phyloP scores from a whole-genome alignment of 2,113 vertebrate genomes.

The Gadus chalcogrammus region DNA sequence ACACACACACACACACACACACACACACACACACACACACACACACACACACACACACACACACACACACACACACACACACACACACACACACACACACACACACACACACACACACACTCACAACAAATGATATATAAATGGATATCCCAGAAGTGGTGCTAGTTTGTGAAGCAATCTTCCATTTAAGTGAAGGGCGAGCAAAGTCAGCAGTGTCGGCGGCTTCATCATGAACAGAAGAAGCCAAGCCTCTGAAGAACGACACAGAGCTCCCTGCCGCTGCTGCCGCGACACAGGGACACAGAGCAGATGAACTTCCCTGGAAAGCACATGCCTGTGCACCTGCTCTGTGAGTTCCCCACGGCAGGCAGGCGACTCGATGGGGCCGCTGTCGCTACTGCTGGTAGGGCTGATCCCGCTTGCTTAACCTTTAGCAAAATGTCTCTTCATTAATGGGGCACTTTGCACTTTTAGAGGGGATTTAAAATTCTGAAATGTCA shows the following conservation, averaged over 20 bases:
- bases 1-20: no score
- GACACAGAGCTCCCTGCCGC: constrained; percentile 4
- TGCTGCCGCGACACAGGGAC: background rate
- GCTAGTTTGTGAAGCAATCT: background rate
- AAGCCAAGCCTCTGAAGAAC: constrained; percentile 24
- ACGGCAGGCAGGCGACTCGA: no score
- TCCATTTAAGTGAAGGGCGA: constrained; percentile 3
- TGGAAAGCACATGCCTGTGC: background rate
- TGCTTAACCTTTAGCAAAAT: background rate
- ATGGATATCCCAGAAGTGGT: background rate
- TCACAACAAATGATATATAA: background rate
- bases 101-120: background rate
- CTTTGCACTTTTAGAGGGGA: background rate
- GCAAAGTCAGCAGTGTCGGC: constrained; percentile 22
- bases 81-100: background rate
- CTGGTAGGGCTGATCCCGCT: background rate
- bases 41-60: background rate
- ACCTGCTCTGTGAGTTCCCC: no score
- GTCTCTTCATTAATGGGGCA: background rate
- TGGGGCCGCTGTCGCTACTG: no score
- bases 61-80: no score
- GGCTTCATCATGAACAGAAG: constrained; percentile 14
- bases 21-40: no score
- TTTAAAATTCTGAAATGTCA: constrained; percentile 4
- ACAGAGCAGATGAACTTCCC: background rate